These are phyloP conservation scores for Pachydiplax longipennis DNA, from an alignment of 2,888 invertebrate species.

Conservation along the genomic window DNA sequence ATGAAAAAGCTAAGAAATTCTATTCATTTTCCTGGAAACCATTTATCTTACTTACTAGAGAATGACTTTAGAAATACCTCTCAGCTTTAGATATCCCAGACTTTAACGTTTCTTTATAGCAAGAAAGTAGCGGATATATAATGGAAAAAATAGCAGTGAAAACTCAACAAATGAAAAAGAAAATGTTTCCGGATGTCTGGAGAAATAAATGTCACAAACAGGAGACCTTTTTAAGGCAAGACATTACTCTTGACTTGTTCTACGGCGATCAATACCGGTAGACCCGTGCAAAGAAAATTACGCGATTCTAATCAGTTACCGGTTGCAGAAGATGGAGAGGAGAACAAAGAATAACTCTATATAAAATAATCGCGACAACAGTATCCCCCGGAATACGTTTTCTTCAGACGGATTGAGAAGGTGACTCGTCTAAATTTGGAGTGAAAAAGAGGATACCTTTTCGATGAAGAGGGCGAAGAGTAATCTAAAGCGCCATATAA, in stretches of 20 bases:
- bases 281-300: not conserved
- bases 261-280: not conserved
- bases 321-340: not conserved
- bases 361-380: not conserved
- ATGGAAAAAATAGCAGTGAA: too few species aligned
- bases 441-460: not conserved
- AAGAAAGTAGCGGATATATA: too few species aligned
- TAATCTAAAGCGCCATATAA: not conserved
- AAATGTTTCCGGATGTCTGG: not conserved
- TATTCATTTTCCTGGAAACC: too few species aligned
- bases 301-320: not conserved
- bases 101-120: too few species aligned
- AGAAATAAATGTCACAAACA: too few species aligned
- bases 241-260: not conserved
- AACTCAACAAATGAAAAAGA: not conserved
- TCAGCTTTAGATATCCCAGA: too few species aligned
- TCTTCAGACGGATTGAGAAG: not conserved
- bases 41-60: too few species aligned
- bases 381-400: not conserved
- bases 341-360: not conserved
- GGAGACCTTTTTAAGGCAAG: not conserved
- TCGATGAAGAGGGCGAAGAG: not conserved
- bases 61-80: too few species aligned
- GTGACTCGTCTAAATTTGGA: not conserved
- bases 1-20: too few species aligned